Conservation (phyloP, 2,797 vertebrate species). For the Molothrus aeneus region DNA sequence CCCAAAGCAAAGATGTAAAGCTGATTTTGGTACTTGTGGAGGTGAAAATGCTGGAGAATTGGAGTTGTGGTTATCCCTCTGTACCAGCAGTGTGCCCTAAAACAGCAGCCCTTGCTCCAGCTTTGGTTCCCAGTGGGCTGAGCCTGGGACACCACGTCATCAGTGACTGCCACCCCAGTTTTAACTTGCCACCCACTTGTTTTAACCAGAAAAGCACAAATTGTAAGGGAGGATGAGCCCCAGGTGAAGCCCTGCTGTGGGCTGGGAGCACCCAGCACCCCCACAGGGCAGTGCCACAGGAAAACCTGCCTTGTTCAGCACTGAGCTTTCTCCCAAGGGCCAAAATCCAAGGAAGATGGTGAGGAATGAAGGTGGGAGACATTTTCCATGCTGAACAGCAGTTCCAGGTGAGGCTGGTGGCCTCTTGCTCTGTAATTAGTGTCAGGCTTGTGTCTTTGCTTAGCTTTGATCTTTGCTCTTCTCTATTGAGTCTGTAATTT, state of each 20-base stretch:
- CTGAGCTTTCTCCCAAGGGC: not conserved
- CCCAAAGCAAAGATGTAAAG: not conserved
- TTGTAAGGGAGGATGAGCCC: not conserved
- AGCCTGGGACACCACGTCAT: rapidly evolving
- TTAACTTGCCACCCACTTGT: not conserved
- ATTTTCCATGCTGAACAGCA: not conserved
- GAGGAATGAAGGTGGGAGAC: not conserved
- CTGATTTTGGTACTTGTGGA: not conserved
- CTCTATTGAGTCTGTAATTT: not conserved
- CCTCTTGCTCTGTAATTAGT: not conserved
- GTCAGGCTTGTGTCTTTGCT: not conserved
- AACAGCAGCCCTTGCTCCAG: not conserved
- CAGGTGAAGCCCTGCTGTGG: not conserved
- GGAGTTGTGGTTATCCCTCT: not conserved
- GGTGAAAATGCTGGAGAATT: not conserved
- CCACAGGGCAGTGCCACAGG: rapidly evolving
- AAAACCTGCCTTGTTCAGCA: not conserved
- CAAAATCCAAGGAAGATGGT: not conserved
- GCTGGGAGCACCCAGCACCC: not conserved
- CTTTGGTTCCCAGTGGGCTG: not conserved
- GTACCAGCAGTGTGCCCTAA: rapidly evolving
- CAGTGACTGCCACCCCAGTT: not conserved
- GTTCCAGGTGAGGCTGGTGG: not conserved
- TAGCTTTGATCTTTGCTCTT: not conserved
- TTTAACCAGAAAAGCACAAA: not conserved